Evolutionary conservation across 2,113 vertebrate species (phyloP).

Genomic region (Tyrannus savana): DNA sequence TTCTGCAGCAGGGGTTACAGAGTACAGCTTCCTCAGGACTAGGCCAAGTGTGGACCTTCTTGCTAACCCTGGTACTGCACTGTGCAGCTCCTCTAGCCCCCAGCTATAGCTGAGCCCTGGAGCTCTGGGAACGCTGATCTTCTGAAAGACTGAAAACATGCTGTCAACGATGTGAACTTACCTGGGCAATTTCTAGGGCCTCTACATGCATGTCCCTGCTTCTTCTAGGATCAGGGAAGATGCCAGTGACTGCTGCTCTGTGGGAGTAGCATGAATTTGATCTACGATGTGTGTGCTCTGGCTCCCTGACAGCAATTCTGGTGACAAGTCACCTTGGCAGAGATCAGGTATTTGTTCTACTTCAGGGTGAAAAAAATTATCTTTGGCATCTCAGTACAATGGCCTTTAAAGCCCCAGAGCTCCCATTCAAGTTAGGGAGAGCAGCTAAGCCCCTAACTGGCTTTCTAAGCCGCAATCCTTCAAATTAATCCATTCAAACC

Average conservation of each 20-base stretch:
- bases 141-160: background rate
- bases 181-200: background rate
- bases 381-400: background rate
- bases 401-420: background rate
- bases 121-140: background rate
- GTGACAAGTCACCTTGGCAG: background rate
- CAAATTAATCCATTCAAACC: constrained; percentile 51
- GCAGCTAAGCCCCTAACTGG: constrained; percentile 39
- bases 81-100: background rate
- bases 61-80: background rate
- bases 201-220: background rate
- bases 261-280: background rate
- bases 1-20: background rate
- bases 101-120: background rate
- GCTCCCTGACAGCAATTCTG: background rate
- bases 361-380: background rate
- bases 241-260: background rate
- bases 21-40: background rate
- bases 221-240: background rate
- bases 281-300: background rate
- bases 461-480: constrained; percentile 33
- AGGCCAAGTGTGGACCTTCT: background rate
- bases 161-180: background rate
- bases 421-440: constrained; percentile 3
- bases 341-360: background rate